Conservation (phyloP, 2,888 invertebrate genomes). For the Andricus quercusramuli region DNA sequence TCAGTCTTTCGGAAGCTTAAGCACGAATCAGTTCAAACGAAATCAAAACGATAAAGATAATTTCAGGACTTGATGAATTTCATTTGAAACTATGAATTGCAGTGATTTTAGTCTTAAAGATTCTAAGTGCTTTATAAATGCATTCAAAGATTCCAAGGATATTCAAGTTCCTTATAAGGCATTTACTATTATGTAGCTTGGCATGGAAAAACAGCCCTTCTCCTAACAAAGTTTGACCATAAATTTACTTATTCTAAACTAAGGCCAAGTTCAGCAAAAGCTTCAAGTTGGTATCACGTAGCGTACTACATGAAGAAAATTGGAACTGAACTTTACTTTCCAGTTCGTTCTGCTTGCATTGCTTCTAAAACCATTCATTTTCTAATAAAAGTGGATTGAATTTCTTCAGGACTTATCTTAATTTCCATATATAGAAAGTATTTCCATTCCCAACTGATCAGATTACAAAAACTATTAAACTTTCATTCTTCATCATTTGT, state of each 20-base stretch:
- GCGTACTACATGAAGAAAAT: constrained; percentile 13
- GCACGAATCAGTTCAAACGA: neutral
- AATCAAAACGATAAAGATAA: neutral
- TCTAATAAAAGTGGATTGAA: neutral
- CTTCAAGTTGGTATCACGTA: constrained; percentile 12
- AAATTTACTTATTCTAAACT: constrained; percentile 13
- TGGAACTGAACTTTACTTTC: neutral
- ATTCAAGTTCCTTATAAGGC: constrained; percentile 3
- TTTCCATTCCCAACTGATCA: neutral
- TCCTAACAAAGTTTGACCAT: constrained; percentile 10
- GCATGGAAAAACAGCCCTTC: neutral
- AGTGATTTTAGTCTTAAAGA: too few species aligned
- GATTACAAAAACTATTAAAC: neutral
- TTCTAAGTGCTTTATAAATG: neutral
- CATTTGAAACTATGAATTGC: too few species aligned
- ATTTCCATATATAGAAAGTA: neutral
- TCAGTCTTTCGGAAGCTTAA: neutral
- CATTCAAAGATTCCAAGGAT: neutral
- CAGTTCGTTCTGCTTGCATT: constrained; percentile 9
- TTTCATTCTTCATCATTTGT: neutral
- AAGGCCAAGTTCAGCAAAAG: constrained; percentile 17
- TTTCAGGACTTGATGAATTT: neutral
- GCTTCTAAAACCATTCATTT: neutral
- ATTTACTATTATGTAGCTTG: constrained; percentile 6
- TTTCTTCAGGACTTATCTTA: neutral